Percentiles rank a stretch among this genome's conserved stretches.
Evolutionary conservation across 2,113 vertebrate species (phyloP).

Genomic region (Peromyscus polionotus): DNA sequence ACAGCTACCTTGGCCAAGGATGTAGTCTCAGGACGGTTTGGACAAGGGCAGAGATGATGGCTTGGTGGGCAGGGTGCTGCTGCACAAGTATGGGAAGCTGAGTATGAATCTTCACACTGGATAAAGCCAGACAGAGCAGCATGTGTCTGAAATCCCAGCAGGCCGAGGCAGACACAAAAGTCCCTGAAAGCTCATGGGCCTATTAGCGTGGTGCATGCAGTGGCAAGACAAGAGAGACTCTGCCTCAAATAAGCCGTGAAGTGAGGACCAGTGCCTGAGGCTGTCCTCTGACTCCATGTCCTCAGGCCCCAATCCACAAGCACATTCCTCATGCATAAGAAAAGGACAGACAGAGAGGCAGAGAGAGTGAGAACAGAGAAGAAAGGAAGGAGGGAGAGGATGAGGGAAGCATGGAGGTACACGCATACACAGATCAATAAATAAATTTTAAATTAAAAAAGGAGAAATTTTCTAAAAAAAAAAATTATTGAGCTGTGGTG

Average conservation of each 20-base stretch:
- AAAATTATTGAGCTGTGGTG: not conserved
- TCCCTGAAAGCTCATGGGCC: not conserved
- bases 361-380: no score
- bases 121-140: not conserved
- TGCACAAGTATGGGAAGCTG: not conserved
- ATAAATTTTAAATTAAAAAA: not conserved
- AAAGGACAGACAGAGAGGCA: not conserved
- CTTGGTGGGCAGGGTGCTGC: not conserved
- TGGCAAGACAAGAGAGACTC: not conserved
- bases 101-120: not conserved
- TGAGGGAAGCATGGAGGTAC: not conserved
- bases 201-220: not conserved
- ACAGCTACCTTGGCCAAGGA: not conserved
- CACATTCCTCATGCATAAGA: not conserved
- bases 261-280: not conserved
- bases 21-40: not conserved
- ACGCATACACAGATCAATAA: not conserved
- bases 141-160: no score
- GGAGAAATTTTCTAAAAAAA: not conserved
- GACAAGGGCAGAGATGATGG: not conserved
- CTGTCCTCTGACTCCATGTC: not conserved
- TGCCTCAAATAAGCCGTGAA: not conserved
- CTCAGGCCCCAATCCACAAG: not conserved
- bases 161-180: not conserved
- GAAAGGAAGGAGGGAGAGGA: not conserved